These are phyloP conservation scores for Hestina assimilis DNA, from an alignment of 1,140 invertebrate genomes.

Conservation along the genomic window DNA sequence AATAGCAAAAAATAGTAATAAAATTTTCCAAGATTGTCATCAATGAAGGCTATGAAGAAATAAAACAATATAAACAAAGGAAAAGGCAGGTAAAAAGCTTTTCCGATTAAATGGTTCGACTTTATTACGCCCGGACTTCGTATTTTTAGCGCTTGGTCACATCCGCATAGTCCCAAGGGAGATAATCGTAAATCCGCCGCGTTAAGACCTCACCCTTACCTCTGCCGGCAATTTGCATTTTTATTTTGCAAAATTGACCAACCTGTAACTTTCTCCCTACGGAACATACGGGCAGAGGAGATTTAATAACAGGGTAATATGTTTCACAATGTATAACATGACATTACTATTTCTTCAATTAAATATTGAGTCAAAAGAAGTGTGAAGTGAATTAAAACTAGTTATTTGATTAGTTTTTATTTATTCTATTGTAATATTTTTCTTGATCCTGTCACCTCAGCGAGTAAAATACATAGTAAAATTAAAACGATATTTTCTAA, in stretches of 20 bases:
- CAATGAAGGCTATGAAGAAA: background rate
- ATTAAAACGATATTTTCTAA: too few species aligned
- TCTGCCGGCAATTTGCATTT: slow-evolving; percentile 16
- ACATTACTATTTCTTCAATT: too few species aligned
- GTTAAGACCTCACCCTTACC: slow-evolving; percentile 8
- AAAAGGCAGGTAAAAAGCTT: background rate
- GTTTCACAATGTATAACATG: too few species aligned
- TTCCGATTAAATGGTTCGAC: slow-evolving; percentile 7
- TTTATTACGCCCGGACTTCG: slow-evolving; percentile 4
- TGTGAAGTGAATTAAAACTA: too few species aligned
- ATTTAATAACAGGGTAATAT: too few species aligned
- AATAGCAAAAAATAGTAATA: too few species aligned
- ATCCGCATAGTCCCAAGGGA: slow-evolving; percentile 8
- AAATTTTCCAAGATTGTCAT: background rate
- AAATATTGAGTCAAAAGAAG: too few species aligned
- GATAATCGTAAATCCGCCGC: slow-evolving; percentile 11
- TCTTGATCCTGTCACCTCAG: too few species aligned
- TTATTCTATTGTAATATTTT: too few species aligned
- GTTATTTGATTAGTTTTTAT: too few species aligned
- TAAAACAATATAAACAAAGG: background rate
- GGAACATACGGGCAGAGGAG: background rate
- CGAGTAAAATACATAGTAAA: too few species aligned
- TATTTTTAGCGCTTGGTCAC: slow-evolving; percentile 11
- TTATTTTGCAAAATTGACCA: slow-evolving; percentile 5
- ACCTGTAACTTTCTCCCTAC: background rate